These are phyloP conservation scores for Sinosuthora webbiana DNA, from an alignment of 2,113 vertebrate species.

Conservation along the genomic window DNA sequence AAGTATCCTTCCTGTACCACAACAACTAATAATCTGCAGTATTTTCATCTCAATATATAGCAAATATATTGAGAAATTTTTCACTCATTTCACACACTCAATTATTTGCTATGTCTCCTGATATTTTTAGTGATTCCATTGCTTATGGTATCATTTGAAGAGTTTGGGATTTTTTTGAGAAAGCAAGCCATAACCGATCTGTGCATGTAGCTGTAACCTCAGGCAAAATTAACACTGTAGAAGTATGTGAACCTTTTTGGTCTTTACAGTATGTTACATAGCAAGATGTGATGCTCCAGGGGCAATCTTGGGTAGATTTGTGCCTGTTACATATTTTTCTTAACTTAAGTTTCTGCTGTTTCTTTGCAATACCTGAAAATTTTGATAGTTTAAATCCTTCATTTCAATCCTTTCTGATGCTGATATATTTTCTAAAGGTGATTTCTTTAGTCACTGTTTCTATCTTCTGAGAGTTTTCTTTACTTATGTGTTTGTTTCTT, in stretches of 20 bases:
- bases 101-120: neutral
- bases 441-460: neutral
- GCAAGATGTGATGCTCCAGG: neutral
- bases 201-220: neutral
- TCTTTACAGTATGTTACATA: neutral
- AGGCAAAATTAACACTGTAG: constrained; percentile 1
- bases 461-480: neutral
- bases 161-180: neutral
- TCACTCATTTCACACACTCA: neutral
- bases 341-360: neutral
- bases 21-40: neutral
- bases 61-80: neutral
- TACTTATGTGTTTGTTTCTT: neutral
- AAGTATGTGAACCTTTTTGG: neutral
- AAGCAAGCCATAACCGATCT: neutral
- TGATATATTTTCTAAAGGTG: neutral
- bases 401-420: neutral
- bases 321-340: neutral
- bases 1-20: neutral
- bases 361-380: neutral
- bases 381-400: neutral
- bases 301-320: neutral
- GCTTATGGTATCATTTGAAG: neutral
- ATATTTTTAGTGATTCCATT: neutral
- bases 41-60: neutral